Base-by-base conservation (phyloP, 2,888 invertebrate species). In the Coelinius sp. region DNA sequence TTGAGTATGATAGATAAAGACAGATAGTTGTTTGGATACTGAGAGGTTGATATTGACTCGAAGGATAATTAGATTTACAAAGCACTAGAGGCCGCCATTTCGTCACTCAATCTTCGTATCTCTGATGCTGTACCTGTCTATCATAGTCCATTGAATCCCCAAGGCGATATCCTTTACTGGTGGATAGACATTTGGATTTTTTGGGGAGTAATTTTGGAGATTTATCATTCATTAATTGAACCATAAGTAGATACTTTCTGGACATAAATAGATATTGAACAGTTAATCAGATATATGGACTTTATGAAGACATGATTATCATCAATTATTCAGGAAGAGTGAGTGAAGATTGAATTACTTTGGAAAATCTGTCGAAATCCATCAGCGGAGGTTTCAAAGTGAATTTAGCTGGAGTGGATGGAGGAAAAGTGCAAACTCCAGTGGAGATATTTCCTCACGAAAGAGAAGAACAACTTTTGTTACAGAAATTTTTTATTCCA, bases 21-120 rank as follows among this genome's bases (percentile, higher is more conserved):
- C 38, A 62, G 31, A 62, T 44, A 35, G n/a, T 38, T 38, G 41
- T 62, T 62, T 27, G 14, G 31, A 56, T 56, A 56, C 67, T 68
- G 70, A 76, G 70, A 71, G 75, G 70, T 70, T 74, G 66, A 20
- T 44, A 69, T 74, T 72, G 72, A 72, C 72, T 67, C 68, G 68
- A 38, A 68, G 73, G 73, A 77, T n/a, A 77, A 77, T 77, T 77
- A 76, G 76, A 76, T 77, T 76, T 75, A 44, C 71, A 66, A 69
- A 66, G 73, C 71, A 44, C 56, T 38, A 41, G 25, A 69, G 71
- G 1, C 44, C n/a, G 53, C 27, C 17, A 27, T 53, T 56, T 65
- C 6, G 56, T 64, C 38, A 56, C 56, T 70, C 70, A 20, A 52
- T 35, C 25, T 25, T n/a, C 2, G 41, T 27, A 12, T 6, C 27